Evolutionary conservation across 2,888 invertebrate genomes (phyloP), one percentile per base, ranked within the genome.

Genomic region (Cephus spinipes): DNA sequence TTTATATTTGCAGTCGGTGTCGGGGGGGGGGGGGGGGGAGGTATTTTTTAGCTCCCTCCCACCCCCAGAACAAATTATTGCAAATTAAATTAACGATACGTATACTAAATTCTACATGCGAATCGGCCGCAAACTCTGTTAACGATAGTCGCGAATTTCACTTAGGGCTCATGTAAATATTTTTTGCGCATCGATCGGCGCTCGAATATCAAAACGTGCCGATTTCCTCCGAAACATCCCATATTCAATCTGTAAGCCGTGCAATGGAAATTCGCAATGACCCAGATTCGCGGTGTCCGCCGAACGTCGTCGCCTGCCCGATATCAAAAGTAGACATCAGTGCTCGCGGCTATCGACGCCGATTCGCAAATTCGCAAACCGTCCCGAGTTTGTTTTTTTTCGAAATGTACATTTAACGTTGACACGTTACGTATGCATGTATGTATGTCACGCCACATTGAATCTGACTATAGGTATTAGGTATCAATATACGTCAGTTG

Each of bases 241-340:
- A 33, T 32, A 33, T 71, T 71, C 71, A 33, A 71, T 71, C 31
- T 15, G 30, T 31, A 9, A 31, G 31, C n/a, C 71, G 71, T 31
- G 4, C 71, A 33, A 71, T 71, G 71, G 32, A 71, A 71, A 71
- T 71, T 71, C 15, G 71, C 71, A 31, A 12, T 71, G 71, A 71
- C 71, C 71, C 71, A 71, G 71, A 71, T 71, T 23, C 71, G 32
- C 55, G 55, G 9, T 23, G 55, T 9, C 9, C 23, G 55, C 55
- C 15, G 55, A 23, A 55, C 55, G 55, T 23, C 6, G 55, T 55
- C 55, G 55, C 55, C 55, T 23, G 55, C 6, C 55, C 55, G 55
- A 55, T 55, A 55, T 55, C 55, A 23, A 6, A 55, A 55, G 55
- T 23, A 55, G 55, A 55, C 23, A 55, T 55, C 55, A 23, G 55